Percentiles rank a stretch among this genome's conserved stretches.
phyloP scores from a whole-genome alignment of 1,140 invertebrate genomes.

The Anagrus nilaparvatae region DNA sequence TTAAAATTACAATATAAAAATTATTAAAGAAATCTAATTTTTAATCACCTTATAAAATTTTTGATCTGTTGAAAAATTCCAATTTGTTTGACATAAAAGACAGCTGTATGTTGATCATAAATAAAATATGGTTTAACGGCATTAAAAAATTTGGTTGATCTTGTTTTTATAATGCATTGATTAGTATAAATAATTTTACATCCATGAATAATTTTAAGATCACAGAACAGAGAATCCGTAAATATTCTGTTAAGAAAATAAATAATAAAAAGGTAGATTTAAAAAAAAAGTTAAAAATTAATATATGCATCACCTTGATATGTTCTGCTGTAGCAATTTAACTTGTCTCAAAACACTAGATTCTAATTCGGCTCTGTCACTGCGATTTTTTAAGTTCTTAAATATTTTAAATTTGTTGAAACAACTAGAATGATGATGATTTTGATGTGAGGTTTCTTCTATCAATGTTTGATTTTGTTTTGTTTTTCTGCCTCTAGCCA shows the following conservation, averaged over 20 bases:
- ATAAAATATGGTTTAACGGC: conserved; percentile 30
- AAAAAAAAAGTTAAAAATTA: conserved; percentile 16
- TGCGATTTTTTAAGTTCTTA: conserved; percentile 22
- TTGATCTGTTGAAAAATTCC: conserved; percentile 36
- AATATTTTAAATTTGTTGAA: conserved; percentile 18
- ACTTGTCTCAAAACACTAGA: conserved; percentile 25
- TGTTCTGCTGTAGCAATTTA: conserved; percentile 26
- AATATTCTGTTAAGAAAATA: conserved; percentile 39
- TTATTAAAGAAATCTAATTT: not conserved
- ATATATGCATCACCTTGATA: conserved; percentile 23
- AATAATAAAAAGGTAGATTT: conserved; percentile 12
- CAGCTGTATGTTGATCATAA: conserved; percentile 27
- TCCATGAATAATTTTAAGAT: conserved; percentile 39
- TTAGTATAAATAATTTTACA: conserved; percentile 35
- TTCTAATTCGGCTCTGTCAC: conserved; percentile 22
- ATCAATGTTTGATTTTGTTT: conserved; percentile 35
- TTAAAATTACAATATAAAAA: conserved; percentile 1
- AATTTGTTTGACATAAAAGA: conserved; percentile 30
- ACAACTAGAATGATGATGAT: conserved; percentile 21
- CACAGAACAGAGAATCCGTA: conserved; percentile 36
- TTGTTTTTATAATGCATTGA: conserved; percentile 36
- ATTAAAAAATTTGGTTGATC: conserved; percentile 37
- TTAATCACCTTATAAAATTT: conserved; percentile 34
- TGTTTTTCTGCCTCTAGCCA: conserved; percentile 34
- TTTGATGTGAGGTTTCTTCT: conserved; percentile 24